Base-by-base conservation (phyloP, 2,113 vertebrate genomes). In the Climacteris rufus region DNA sequence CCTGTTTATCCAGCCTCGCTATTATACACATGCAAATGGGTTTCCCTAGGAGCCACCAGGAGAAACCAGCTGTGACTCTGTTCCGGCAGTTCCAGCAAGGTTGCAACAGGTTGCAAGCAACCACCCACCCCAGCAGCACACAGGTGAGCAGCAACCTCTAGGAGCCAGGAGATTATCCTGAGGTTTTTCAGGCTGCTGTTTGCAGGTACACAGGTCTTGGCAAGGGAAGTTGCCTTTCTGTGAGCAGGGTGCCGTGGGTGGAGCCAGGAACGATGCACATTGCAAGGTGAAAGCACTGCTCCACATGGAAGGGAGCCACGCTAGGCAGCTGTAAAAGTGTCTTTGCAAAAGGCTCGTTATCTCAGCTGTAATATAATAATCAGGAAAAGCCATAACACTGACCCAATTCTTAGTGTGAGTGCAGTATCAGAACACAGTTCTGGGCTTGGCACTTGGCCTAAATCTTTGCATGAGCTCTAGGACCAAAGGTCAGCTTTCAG, bases 41-140 rank as follows among this genome's bases (percentile, higher is more conserved):
- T 81, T 93, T 92, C 63, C 91, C 85, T 42, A 57, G 39, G 65
- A 93, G 93, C 86, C 88, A 61, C 33, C 0, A 19, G 33, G 53
- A 93, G 80, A 82, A 94, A 87, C 47, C 70, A 53, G 79, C 88
- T 75, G 87, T 82, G 88, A 94, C 76, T 94, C 68, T 47, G 87
- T 85, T 88, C 90, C 4, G 2, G 72, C 76, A 93, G 66, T 6
- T 78, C 63, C 87, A 64, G 61, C 2, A 18, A 64, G 69, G 30
- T 7, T 68, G 10, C 31, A 93, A 71, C 81, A 90, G 89, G 80
- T 74, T 86, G 69, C 66, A 80, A 59, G 71, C 54, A 92, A 44
- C 83, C 35, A 66, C 52, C 49, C 79, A 66, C 31, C 25, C 75
- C 82, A 83, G 63, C 78, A 94, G 66, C 45, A 39, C 1, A 2